phyloP scores from a whole-genome alignment of 2,888 invertebrate genomes.

The Dicranocentrus wangi region DNA sequence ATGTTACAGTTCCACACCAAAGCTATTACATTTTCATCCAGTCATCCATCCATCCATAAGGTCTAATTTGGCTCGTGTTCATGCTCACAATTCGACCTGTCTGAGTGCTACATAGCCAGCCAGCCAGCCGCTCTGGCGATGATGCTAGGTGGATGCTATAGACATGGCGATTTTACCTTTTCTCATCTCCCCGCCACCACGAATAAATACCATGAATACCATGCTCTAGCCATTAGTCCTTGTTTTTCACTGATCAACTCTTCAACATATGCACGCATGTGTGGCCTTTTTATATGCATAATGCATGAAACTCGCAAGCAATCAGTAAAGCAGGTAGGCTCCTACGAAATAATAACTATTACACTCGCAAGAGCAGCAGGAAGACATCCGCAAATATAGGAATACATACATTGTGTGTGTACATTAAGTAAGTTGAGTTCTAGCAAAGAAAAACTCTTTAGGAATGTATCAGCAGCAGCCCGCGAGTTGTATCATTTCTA shows the following conservation, averaged over 20 bases:
- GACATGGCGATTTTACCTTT: slow-evolving; percentile 51
- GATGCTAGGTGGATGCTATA: slow-evolving; percentile 22
- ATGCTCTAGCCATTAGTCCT: slow-evolving; percentile 33
- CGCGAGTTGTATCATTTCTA: slow-evolving; percentile 21
- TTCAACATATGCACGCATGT: slow-evolving; percentile 42
- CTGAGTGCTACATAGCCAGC: neutral
- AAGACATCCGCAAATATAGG: neutral
- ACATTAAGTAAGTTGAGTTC: slow-evolving; percentile 39
- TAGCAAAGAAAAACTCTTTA: slow-evolving; percentile 40
- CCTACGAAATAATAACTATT: too few relatives aligned
- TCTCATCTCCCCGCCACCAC: neutral
- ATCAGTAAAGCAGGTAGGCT: too few relatives aligned
- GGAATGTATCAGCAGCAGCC: slow-evolving; percentile 38
- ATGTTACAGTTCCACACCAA: neutral
- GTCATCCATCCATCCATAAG: slow-evolving; percentile 62
- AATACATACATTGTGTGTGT: neutral
- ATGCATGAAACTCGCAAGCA: slow-evolving; percentile 37
- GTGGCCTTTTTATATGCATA: slow-evolving; percentile 55
- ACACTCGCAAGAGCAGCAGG: too few relatives aligned
- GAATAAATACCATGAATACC: slow-evolving; percentile 57
- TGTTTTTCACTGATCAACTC: slow-evolving; percentile 51
- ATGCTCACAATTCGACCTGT: slow-evolving; percentile 6
- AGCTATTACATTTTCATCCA: slow-evolving; percentile 43
- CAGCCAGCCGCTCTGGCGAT: too few relatives aligned
- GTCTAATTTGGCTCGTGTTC: slow-evolving; percentile 61